Conservation (phyloP, 2,113 vertebrate genomes). For the Passer montanus region DNA sequence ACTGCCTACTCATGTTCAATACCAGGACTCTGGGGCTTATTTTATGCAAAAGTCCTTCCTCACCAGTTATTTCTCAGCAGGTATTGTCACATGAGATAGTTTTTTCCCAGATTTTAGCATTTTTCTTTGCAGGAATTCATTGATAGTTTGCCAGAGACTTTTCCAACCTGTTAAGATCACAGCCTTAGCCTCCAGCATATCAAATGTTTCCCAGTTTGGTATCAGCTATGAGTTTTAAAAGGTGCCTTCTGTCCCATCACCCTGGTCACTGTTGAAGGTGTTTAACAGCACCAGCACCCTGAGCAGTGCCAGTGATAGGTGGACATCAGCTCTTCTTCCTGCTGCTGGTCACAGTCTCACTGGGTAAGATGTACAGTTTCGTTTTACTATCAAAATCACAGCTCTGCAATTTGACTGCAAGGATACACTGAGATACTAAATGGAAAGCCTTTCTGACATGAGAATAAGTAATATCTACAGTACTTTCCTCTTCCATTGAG, state of each 20-base stretch:
- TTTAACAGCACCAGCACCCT: background rate
- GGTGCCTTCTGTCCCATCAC: background rate
- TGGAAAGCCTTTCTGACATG: background rate
- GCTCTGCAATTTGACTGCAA: background rate
- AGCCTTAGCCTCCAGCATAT: background rate
- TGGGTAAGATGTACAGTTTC: background rate
- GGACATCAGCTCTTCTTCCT: background rate
- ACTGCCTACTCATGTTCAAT: background rate
- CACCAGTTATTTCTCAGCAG: background rate
- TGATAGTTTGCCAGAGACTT: background rate
- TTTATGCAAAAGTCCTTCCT: background rate
- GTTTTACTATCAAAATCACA: background rate
- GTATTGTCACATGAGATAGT: background rate
- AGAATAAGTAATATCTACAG: background rate
- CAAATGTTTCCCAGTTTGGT: background rate
- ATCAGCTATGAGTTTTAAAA: background rate
- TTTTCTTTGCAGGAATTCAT: background rate
- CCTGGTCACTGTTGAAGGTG: rapidly evolving
- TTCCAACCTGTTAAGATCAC: background rate
- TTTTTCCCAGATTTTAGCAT: background rate
- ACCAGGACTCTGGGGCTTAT: background rate
- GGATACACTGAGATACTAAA: background rate
- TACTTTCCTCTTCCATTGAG: background rate
- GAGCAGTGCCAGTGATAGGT: background rate
- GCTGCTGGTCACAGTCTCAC: background rate